Conservation (phyloP, 2,888 invertebrate genomes). For the Proisotoma minuta region DNA sequence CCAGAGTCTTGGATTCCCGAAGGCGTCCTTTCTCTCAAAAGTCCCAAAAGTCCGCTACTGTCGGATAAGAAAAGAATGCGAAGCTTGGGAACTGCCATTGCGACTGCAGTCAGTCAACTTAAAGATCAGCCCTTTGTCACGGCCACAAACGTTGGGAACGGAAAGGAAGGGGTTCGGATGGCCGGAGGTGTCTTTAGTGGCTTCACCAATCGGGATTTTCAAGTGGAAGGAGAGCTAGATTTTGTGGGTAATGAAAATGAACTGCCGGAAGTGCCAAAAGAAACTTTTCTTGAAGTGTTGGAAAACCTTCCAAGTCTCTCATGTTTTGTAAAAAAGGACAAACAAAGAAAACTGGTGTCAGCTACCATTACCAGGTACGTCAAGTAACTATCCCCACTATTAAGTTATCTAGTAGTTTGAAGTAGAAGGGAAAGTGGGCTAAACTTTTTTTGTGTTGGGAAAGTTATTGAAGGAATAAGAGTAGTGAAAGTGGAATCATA, state of each 20-base stretch:
- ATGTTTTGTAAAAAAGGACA: slow-evolving; percentile 33
- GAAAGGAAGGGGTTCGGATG: slow-evolving; percentile 5
- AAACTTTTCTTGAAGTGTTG: slow-evolving; percentile 26
- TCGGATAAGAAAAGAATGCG: slow-evolving; percentile 43
- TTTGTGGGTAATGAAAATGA: background rate
- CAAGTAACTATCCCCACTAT: too few relatives aligned
- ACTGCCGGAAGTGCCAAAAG: background rate
- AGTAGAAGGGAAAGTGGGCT: too few relatives aligned
- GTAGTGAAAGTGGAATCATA: too few relatives aligned
- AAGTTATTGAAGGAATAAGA: too few relatives aligned
- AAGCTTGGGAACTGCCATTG: slow-evolving; percentile 42
- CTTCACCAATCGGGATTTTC: slow-evolving; percentile 35
- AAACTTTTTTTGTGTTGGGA: too few relatives aligned
- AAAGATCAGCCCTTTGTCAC: slow-evolving; percentile 29
- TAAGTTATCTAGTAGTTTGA: too few relatives aligned
- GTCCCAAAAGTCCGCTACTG: slow-evolving; percentile 35
- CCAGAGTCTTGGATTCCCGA: slow-evolving; percentile 47
- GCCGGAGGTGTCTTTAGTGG: slow-evolving; percentile 39
- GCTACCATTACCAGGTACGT: slow-evolving; percentile 42
- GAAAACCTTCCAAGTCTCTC: slow-evolving; percentile 42
- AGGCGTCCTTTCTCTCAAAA: slow-evolving; percentile 45
- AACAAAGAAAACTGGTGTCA: slow-evolving; percentile 39
- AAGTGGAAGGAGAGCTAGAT: slow-evolving; percentile 6
- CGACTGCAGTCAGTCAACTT: slow-evolving; percentile 39
- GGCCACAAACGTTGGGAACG: background rate